Base-by-base conservation (phyloP, 1,140 invertebrate genomes). In the Drosophila kurseongensis region DNA sequence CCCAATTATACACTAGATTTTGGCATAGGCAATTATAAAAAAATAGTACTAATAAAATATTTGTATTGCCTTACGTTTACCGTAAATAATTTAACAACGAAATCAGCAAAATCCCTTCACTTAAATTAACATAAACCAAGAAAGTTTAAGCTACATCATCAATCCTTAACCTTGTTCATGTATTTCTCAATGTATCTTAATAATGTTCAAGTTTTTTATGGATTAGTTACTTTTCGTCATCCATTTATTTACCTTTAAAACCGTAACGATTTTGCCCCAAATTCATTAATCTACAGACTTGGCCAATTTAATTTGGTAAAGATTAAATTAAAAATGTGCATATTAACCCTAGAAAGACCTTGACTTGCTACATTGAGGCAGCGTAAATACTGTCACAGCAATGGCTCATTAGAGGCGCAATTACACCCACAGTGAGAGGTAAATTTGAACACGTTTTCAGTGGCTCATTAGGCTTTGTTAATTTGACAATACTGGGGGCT, bases 381-480 rank as follows among this genome's bases (percentile, higher is more conserved):
- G 60, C 40, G 59, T 48, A 38, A 48, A 58, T 50, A 58, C 58
- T 42, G 66, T 69, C 50, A 41, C 52, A 57, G 65, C 51, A 16
- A 57, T 57, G 59, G 45, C 69, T 75, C 50, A 71, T 71, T 69
- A 78, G 84, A 66, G 63, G 50, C 35, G 59, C 36, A 59, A 63
- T 58, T 71, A 71, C 73, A 66, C 75, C 78, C 75, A 67, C 77
- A 48, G 12, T 48, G 14, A 73, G 56, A 59, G 61, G 47, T 79
- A 50, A 27, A 50, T 35, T 48, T 45, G n/a, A 54, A 44, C 54
- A 65, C 36, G 47, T 55, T 44, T 59, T n/a, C 67, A 63, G 57
- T 63, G 50, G 65, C 69, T 75, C 68, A 85, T 82, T 85, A 86
- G 51, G 74, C 58, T 75, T 48, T 66, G 81, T 85, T 81, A 78